Conservation (phyloP, 2,113 vertebrate genomes). For the Rhinopomastus cyanomelas region DNA sequence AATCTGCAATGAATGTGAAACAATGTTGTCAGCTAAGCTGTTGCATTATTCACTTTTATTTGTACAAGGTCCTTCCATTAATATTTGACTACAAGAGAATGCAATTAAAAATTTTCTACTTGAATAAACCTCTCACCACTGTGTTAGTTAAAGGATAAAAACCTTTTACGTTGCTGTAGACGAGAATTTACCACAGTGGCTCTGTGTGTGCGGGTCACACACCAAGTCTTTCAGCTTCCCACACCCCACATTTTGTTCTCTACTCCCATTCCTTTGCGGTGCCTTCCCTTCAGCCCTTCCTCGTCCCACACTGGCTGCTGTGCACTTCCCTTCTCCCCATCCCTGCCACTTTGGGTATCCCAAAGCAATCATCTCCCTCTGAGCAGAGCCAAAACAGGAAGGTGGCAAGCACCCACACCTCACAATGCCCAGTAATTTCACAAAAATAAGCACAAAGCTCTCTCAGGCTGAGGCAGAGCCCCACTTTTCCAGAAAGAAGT, state of each 20-base stretch:
- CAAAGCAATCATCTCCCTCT: neutral
- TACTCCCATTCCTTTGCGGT: neutral
- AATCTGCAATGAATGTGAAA: slow-evolving; percentile 73
- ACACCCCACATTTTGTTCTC: neutral
- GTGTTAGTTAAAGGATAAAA: slow-evolving; percentile 67
- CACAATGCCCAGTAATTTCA: neutral
- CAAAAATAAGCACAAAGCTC: neutral
- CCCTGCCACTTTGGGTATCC: neutral
- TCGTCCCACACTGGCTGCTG: fast-evolving
- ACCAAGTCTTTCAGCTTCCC: neutral
- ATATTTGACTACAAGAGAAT: slow-evolving; percentile 74
- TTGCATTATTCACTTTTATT: slow-evolving; percentile 74
- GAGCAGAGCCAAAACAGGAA: neutral
- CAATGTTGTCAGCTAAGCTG: slow-evolving; percentile 73
- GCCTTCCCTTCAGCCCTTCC: neutral
- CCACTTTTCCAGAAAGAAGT: neutral
- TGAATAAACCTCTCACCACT: slow-evolving; percentile 63
- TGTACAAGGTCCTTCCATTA: slow-evolving; percentile 73
- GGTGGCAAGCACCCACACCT: neutral
- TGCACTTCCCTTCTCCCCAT: neutral
- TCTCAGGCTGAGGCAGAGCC: neutral
- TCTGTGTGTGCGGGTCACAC: neutral
- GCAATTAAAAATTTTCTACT: slow-evolving; percentile 74
- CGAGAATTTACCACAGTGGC: slow-evolving; percentile 4
- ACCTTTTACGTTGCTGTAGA: slow-evolving; percentile 8